These are phyloP conservation scores for Drosophila funebris DNA, from an alignment of 1,140 invertebrate genomes.

Conservation along the genomic window DNA sequence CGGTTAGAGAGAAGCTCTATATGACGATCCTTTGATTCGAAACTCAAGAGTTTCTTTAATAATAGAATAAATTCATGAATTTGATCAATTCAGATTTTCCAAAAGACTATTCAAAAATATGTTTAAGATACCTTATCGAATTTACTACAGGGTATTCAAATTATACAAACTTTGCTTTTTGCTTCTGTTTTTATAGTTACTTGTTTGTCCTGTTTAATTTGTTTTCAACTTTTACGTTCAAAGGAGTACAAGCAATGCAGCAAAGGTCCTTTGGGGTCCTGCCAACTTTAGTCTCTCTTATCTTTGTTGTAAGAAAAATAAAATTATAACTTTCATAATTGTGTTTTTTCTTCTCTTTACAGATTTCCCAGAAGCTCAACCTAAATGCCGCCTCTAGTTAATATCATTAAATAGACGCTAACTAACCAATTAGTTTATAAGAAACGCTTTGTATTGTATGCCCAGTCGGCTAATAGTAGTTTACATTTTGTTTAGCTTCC, in stretches of 20 bases:
- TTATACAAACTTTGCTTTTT: constrained; percentile 45
- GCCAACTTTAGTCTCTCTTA: constrained; percentile 18
- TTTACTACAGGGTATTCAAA: constrained; percentile 39
- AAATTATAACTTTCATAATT: constrained; percentile 54
- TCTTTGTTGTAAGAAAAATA: constrained; percentile 48
- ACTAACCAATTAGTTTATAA: constrained; percentile 65
- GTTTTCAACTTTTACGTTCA: constrained; percentile 73
- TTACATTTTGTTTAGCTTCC: constrained; percentile 40
- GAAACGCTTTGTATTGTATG: constrained; percentile 55
- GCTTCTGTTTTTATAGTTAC: constrained; percentile 36
- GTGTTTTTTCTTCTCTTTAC: constrained; percentile 44
- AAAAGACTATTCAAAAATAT: background rate
- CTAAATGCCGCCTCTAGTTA: constrained; percentile 36
- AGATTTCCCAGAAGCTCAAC: constrained; percentile 41
- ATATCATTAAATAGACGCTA: constrained; percentile 57
- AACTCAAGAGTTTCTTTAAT: too few relatives aligned
- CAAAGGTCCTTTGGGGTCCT: constrained; percentile 19
- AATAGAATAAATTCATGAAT: too few relatives aligned
- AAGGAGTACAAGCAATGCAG: constrained; percentile 54
- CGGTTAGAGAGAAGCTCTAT: background rate
- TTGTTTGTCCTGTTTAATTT: constrained; percentile 70
- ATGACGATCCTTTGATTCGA: too few relatives aligned
- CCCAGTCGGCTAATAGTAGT: constrained; percentile 41
- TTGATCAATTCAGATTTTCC: too few relatives aligned
- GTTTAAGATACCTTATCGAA: background rate